phyloP scores from a whole-genome alignment of 2,113 vertebrate species.

The Microcebus murinus region DNA sequence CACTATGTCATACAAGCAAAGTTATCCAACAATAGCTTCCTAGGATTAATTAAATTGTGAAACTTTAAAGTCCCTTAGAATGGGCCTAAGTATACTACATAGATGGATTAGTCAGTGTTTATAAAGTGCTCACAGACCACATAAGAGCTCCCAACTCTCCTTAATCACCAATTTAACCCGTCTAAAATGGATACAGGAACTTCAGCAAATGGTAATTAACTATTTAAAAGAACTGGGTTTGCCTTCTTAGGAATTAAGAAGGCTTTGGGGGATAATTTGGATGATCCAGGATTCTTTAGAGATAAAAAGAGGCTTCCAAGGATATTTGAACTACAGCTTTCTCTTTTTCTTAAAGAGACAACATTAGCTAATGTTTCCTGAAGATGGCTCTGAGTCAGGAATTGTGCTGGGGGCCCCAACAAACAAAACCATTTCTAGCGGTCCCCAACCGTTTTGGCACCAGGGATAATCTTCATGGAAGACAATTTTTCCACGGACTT shows the following conservation, averaged over 20 bases:
- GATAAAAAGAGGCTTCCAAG: background rate
- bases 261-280: background rate
- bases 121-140: background rate
- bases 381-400: background rate
- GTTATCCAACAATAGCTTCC: background rate
- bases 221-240: slow-evolving; percentile 27
- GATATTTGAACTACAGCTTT: background rate
- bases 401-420: background rate
- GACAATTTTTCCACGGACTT: too few species aligned
- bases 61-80: slow-evolving; percentile 21
- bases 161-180: slow-evolving; percentile 39
- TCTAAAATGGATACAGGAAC: background rate
- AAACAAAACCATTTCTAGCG: background rate
- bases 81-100: background rate
- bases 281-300: slow-evolving; percentile 10
- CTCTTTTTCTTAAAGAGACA: background rate
- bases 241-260: slow-evolving; percentile 37
- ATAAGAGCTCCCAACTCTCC: background rate
- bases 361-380: background rate
- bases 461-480: too few species aligned
- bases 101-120: background rate
- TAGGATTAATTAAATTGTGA: background rate
- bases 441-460: too few species aligned
- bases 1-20: background rate
- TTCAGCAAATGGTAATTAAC: slow-evolving; percentile 42